Conservation (phyloP, 2,797 vertebrate genomes). For the Scolopax bukidnonensis region DNA sequence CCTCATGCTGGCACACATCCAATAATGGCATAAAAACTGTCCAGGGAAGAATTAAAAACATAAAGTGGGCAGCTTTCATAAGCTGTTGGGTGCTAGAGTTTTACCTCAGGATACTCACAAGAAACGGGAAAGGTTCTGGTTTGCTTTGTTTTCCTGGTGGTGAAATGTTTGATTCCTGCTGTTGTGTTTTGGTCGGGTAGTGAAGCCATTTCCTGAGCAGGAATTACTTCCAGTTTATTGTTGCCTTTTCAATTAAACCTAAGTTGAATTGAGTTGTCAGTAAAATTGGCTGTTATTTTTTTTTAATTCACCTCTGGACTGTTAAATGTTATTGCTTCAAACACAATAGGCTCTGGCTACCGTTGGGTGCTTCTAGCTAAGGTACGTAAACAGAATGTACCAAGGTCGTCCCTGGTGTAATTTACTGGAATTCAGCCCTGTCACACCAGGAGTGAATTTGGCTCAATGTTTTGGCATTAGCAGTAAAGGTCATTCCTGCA, state of each 20-base stretch:
- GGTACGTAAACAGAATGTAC: background rate
- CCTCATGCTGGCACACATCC: background rate
- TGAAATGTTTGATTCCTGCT: background rate
- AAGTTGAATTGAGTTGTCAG: slow-evolving; percentile 7
- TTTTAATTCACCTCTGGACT: background rate
- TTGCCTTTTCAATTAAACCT: slow-evolving; percentile 13
- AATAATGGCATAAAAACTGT: background rate
- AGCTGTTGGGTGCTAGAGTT: background rate
- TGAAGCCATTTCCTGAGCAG: background rate
- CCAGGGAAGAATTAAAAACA: background rate
- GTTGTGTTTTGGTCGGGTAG: background rate
- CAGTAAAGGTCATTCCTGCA: slow-evolving; percentile 38
- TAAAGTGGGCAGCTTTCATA: background rate
- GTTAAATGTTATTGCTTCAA: slow-evolving; percentile 27
- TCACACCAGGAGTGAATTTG: slow-evolving; percentile 19
- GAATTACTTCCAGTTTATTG: slow-evolving; percentile 14
- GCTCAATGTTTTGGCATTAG: slow-evolving; percentile 35
- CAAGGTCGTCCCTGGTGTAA: background rate
- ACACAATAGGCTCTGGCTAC: background rate
- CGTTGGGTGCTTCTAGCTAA: background rate
- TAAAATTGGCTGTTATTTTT: background rate
- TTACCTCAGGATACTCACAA: background rate
- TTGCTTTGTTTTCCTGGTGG: background rate
- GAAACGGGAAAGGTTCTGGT: background rate
- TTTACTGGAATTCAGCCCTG: slow-evolving; percentile 11